Evolutionary conservation across 2,113 vertebrate genomes (phyloP), one percentile per base, ranked within the genome.

Genomic region (Nestor notabilis): DNA sequence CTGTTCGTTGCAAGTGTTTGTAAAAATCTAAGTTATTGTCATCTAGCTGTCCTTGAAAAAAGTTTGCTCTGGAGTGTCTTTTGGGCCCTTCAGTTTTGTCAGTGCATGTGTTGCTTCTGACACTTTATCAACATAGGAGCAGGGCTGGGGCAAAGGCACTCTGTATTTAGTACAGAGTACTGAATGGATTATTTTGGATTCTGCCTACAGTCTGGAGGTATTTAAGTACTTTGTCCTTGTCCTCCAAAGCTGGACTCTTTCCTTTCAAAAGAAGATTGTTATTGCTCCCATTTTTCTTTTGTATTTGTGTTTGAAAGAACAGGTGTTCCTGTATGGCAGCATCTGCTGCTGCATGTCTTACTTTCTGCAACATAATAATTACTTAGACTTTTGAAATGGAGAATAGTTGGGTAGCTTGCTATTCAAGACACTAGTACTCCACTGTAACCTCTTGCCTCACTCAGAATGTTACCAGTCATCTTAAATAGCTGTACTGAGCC

Each of bases 291-390:
- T 55, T 55, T 56, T 78, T 17, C 47, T 72, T 87, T 47, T 81
- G 39, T 52, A 17, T 25, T 78, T 3, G 13, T 70, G 21, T 63
- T 95, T 92, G 58, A 92, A 89, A 68, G 60, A 89, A 23, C 75
- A 70, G 28, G 49, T 91, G 56, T 77, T 95, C 49, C 60, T 3
- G 1, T 58, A 29, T 81, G 84, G 55, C 50, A 77, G 49, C 37
- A 89, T 71, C 77, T 94, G 53, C 58, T 93, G 65, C 47, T 76
- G 27, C 35, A 9, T 78, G 35, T 52, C 66, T 74, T 91, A 65
- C 41, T 83, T 92, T 96, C 55, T 86, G 76, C 71, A 92, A 53
- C 63, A 12, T 72, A 80, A 35, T 94, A 90, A 92, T 94, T 93
- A 90, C 44, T 44, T 71, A 68, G 69, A 35, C 33, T 84, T 87